A percentile compares a stretch with the other conserved stretches of the same genome.
Evolutionary conservation across 2,797 vertebrate genomes (phyloP).

Genomic region (Netta rufina): DNA sequence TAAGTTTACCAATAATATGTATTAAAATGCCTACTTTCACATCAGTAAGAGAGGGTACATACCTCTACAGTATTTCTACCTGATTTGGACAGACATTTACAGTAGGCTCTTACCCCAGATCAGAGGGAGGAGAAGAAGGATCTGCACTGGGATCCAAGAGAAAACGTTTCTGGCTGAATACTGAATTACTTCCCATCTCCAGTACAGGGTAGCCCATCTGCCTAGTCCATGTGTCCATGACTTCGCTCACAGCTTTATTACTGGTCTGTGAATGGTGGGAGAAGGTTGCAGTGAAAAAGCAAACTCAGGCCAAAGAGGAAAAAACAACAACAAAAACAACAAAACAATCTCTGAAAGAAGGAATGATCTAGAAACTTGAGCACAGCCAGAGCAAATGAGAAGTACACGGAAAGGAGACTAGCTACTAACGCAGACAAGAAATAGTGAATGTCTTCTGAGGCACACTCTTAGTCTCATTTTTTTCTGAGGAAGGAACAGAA

Average conservation of each 20-base stretch:
- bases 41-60: background rate
- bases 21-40: background rate
- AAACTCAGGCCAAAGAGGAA: background rate
- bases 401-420: background rate
- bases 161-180: slow-evolving; percentile 87
- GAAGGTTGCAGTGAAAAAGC: background rate
- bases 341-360: background rate
- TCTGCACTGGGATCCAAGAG: slow-evolving; percentile 88
- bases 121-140: slow-evolving; percentile 73
- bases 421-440: background rate
- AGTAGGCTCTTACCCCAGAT: slow-evolving; percentile 69
- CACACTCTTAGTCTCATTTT: background rate
- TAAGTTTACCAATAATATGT: background rate
- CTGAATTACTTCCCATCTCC: slow-evolving; percentile 51
- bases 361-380: background rate
- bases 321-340: background rate
- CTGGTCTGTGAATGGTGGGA: slow-evolving; percentile 81
- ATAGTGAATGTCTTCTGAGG: background rate
- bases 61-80: background rate
- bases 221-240: slow-evolving; percentile 97
- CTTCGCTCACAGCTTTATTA: slow-evolving; percentile 79
- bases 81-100: background rate
- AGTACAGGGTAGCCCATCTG: slow-evolving; percentile 97
- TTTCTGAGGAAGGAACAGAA: background rate
- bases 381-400: background rate